Evolutionary conservation across 2,113 vertebrate genomes (phyloP).

Genomic region (Prietella phreatophila): DNA sequence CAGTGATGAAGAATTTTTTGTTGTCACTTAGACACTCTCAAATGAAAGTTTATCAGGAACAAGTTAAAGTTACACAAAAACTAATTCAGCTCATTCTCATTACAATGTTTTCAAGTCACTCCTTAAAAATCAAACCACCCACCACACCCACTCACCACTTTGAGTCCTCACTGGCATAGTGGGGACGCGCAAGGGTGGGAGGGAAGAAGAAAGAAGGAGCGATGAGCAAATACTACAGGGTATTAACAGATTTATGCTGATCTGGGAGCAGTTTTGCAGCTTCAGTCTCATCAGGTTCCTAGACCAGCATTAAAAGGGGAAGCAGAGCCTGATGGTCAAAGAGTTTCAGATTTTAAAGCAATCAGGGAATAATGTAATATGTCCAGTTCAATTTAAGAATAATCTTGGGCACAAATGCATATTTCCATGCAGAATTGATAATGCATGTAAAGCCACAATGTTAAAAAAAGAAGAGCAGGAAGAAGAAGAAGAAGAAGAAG

Average conservation of each 20-base stretch:
- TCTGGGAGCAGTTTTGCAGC: constrained; percentile 10
- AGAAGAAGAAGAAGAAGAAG: no score
- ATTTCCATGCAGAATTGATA: background rate
- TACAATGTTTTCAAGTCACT: background rate
- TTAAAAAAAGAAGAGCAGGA: constrained; percentile 24
- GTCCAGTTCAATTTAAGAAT: background rate
- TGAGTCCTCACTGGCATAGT: constrained; percentile 28
- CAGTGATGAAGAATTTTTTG: background rate
- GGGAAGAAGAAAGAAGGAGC: constrained; percentile 9
- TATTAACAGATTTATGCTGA: constrained; percentile 9
- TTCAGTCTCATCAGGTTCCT: background rate
- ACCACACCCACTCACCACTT: constrained; percentile 26
- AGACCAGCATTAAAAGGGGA: constrained; percentile 23
- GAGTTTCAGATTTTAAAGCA: background rate
- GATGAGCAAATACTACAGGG: background rate
- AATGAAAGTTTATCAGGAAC: background rate
- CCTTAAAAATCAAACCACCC: background rate
- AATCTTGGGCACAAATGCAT: background rate
- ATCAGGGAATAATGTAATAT: background rate
- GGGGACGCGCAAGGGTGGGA: constrained; percentile 16
- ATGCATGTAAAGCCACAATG: constrained; percentile 1
- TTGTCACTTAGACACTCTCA: background rate
- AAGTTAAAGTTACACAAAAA: background rate
- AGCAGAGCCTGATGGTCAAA: constrained; percentile 12
- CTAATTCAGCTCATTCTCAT: background rate